A percentile compares a stretch with the other conserved stretches of the same genome.
phyloP scores from a whole-genome alignment of 1,140 invertebrate species.

The Matsumurasca onukii region DNA sequence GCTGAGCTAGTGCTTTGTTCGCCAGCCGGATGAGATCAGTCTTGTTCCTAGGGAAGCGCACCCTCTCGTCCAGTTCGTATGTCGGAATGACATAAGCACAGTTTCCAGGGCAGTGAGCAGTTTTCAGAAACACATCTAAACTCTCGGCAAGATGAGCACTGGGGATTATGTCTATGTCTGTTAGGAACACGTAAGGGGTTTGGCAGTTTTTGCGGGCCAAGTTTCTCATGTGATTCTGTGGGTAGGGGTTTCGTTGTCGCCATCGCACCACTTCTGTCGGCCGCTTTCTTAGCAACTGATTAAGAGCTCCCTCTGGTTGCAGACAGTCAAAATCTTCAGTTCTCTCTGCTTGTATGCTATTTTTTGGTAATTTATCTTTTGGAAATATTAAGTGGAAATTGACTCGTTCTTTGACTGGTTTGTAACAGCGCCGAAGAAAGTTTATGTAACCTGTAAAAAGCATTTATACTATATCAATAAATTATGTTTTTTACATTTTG shows the following conservation, averaged over 20 bases:
- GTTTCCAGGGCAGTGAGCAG: conserved; percentile 49
- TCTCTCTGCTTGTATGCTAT: conserved; percentile 47
- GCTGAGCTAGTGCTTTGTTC: conserved; percentile 73
- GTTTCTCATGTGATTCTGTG: conserved; percentile 85
- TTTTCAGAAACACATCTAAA: conserved; percentile 68
- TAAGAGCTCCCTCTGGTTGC: conserved; percentile 61
- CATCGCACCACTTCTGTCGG: conserved; percentile 59
- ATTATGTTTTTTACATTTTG: no score
- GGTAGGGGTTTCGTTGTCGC: conserved; percentile 72
- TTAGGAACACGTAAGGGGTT: conserved; percentile 74
- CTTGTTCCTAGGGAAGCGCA: conserved; percentile 77
- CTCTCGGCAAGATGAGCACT: conserved; percentile 63
- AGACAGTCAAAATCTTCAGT: conserved; percentile 58
- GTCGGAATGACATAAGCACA: conserved; percentile 93
- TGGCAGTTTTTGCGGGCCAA: conserved; percentile 81
- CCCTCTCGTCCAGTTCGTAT: conserved; percentile 79
- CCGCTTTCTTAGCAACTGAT: conserved; percentile 54
- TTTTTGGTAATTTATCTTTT: conserved; percentile 50
- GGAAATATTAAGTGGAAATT: conserved; percentile 72
- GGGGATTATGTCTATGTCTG: conserved; percentile 84
- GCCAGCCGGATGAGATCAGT: conserved; percentile 71
- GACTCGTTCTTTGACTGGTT: conserved; percentile 65
- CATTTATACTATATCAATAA: no score
- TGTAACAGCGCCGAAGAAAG: conserved; percentile 74
- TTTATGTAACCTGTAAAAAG: conserved; percentile 60